These are phyloP conservation scores for Oscheius myriophilus DNA, from an alignment of 2,888 invertebrate species.

Conservation along the genomic window DNA sequence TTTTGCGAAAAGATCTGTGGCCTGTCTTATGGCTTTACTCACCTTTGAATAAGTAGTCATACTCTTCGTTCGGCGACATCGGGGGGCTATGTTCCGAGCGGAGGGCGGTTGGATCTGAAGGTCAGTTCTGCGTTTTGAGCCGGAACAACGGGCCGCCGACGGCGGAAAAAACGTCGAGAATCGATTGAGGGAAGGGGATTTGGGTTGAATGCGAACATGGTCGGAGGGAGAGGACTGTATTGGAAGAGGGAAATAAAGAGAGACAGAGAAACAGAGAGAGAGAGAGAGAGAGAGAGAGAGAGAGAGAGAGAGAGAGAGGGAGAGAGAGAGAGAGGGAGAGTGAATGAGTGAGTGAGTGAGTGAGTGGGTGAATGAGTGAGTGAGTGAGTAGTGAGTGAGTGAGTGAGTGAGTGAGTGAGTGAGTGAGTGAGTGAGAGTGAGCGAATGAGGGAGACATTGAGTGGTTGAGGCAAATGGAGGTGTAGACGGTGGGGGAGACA, in stretches of 20 bases:
- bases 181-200: too few relatives aligned
- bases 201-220: too few relatives aligned
- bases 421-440: neutral
- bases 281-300: neutral
- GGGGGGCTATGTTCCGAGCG: neutral
- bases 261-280: too few relatives aligned
- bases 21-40: neutral
- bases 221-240: too few relatives aligned
- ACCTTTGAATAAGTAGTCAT: slow-evolving; percentile 27
- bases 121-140: slow-evolving; percentile 11
- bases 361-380: too few relatives aligned
- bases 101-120: neutral
- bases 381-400: slow-evolving; percentile 6
- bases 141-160: neutral
- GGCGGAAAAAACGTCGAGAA: too few relatives aligned
- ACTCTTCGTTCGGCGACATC: slow-evolving; percentile 19
- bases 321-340: neutral
- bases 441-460: too few relatives aligned
- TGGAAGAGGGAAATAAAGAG: too few relatives aligned
- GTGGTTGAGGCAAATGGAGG: too few relatives aligned
- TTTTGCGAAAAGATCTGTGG: too few relatives aligned
- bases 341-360: neutral
- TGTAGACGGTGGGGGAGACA: too few relatives aligned
- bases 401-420: neutral
- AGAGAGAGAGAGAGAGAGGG: neutral